Evolutionary conservation across 1,140 invertebrate genomes (phyloP).

Genomic region (Daktulosphaira vitifoliae): DNA sequence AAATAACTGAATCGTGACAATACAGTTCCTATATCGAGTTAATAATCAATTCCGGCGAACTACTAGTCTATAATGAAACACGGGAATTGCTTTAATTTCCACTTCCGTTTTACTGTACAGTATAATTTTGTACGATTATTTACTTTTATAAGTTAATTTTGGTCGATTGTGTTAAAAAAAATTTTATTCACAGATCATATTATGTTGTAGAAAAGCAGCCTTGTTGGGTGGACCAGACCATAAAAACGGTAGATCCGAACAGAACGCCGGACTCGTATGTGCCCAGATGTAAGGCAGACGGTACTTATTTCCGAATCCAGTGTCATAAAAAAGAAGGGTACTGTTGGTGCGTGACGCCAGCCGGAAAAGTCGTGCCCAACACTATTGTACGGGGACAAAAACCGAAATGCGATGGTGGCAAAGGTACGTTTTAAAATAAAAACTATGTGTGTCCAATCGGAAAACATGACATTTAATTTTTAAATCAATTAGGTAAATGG

Average conservation of each 20-base stretch:
- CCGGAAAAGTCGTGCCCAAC: constrained; percentile 66
- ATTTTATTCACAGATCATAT: no score
- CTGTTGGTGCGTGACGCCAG: constrained; percentile 75
- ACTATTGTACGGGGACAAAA: constrained; percentile 58
- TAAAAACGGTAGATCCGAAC: constrained; percentile 20
- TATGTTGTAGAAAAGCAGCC: constrained; percentile 42
- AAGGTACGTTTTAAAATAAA: constrained; percentile 38
- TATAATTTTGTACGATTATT: no score
- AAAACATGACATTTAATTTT: no score
- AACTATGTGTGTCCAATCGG: background rate
- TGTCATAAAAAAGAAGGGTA: constrained; percentile 66
- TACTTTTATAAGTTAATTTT: no score
- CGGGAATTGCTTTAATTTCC: no score
- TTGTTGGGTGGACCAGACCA: constrained; percentile 46
- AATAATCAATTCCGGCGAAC: no score
- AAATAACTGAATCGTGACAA: no score
- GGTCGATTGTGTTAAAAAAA: no score
- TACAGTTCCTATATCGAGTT: no score
- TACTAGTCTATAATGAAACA: no score
- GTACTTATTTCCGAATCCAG: constrained; percentile 72
- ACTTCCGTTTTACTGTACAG: no score
- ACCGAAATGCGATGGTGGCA: constrained; percentile 55
- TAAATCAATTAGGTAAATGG: constrained; percentile 36
- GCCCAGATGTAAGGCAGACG: constrained; percentile 68
- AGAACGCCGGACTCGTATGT: constrained; percentile 25